Base-by-base conservation (phyloP, 2,113 vertebrate genomes). In the Alosa alosa region DNA sequence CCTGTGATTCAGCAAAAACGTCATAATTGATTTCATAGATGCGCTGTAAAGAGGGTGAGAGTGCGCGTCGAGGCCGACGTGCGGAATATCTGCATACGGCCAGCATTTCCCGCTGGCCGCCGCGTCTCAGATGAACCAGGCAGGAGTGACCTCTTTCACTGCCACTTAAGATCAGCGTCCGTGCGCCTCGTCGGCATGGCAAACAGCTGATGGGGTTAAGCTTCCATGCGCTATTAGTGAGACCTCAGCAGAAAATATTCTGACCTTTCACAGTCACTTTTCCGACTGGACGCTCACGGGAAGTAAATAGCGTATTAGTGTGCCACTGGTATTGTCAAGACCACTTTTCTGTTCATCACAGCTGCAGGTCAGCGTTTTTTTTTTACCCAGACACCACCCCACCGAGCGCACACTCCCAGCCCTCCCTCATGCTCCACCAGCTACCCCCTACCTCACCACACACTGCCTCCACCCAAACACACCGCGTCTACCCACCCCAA, bases 241-340 rank as follows among this genome's bases (percentile, higher is more conserved):
- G 52, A 87, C 86, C 87, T 91, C 86, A 89, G 90, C 88, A 84
- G 45, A 49, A 86, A 84, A 86, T 55, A 81, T 83, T 81, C 60
- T 18, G 25, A 87, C 84, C 85, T 86, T 84, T 90, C 83, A 60
- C 84, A 17, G 31, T 81, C 39, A 45, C 88, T 90, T 92, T 92
- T 92, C 88, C 86, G 81, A 78, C 45, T 83, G 83, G 88, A 64
- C 57, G 81, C 68, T 81, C 83, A 64, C 84, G 85, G 83, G 86
- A 91, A 91, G 89, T 88, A 91, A 93, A 93, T 84, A 8, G 86
- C 87, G 85, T 91, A 90, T 90, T 91, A 90, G 89, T 90, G 83
- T 84, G 50, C 84, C 86, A 72, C 84, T 83, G 86, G 87, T 87
- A 83, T 89, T 90, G 87, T 92, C 88, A 89, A 86, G 86, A 82